phyloP scores from a whole-genome alignment of 1,140 invertebrate species.

The Meloidogyne exigua region DNA sequence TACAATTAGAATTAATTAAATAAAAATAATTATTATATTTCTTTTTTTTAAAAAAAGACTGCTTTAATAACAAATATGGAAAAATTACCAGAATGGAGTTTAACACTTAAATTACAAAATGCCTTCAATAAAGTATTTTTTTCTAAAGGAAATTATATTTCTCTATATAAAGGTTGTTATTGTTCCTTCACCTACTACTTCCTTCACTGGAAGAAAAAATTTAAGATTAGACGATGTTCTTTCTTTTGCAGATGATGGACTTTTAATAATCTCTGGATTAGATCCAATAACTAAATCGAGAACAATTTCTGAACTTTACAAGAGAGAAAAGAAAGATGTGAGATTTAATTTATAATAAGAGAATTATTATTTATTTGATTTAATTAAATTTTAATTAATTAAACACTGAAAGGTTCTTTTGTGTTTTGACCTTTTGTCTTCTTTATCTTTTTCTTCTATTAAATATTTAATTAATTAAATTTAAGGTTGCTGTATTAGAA shows the following conservation, averaged over 20 bases:
- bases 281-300: constrained; percentile 10
- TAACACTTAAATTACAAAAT: constrained; percentile 50
- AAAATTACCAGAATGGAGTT: constrained; percentile 48
- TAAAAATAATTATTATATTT: constrained; percentile 11
- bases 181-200: constrained; percentile 29
- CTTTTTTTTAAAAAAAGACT: constrained; percentile 21
- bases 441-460: too few species aligned
- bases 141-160: background rate
- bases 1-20: too few species aligned
- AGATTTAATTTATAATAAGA: background rate
- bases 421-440: too few species aligned
- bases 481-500: background rate
- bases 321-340: constrained; percentile 25
- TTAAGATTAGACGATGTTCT: constrained; percentile 51
- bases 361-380: too few species aligned
- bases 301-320: constrained; percentile 16
- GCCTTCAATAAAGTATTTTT: constrained; percentile 49
- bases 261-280: constrained; percentile 40
- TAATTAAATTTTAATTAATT: too few species aligned
- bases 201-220: constrained; percentile 11
- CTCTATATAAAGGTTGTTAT: constrained; percentile 40
- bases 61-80: constrained; percentile 36
- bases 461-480: background rate
- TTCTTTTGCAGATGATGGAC: constrained; percentile 51
- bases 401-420: too few species aligned